Conservation (phyloP, 2,113 vertebrate species). For the Scomber scombrus region DNA sequence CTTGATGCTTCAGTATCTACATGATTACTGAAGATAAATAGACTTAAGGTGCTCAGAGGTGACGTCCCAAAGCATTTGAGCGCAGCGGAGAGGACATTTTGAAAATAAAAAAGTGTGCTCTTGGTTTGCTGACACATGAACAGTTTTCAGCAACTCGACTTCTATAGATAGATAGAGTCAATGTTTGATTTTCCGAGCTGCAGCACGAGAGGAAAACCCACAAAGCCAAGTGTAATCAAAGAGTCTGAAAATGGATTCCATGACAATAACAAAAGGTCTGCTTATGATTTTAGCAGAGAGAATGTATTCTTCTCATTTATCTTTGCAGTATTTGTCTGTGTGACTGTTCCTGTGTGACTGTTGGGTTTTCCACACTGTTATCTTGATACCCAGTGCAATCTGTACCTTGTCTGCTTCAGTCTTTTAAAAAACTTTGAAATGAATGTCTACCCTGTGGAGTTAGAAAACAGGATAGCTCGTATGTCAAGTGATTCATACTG, state of each 20-base stretch:
- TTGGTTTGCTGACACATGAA: constrained; percentile 6
- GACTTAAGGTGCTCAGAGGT: constrained; percentile 48
- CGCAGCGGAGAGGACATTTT: background rate
- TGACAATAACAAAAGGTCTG: constrained; percentile 51
- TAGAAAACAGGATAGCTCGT: constrained; percentile 27
- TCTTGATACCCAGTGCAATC: constrained; percentile 49
- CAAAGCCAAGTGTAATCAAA: constrained; percentile 47
- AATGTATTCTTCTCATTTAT: constrained; percentile 45
- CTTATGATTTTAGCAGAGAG: constrained; percentile 33
- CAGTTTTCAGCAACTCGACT: constrained; percentile 21
- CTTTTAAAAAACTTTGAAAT: constrained; percentile 30
- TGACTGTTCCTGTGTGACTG: constrained; percentile 27
- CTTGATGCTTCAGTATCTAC: constrained; percentile 69
- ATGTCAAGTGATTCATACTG: constrained; percentile 22
- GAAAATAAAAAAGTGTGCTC: background rate
- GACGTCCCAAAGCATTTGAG: constrained; percentile 21
- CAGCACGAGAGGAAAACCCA: background rate
- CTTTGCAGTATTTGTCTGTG: constrained; percentile 35
- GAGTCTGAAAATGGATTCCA: constrained; percentile 40
- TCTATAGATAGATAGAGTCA: constrained; percentile 33
- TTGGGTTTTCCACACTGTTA: constrained; percentile 16
- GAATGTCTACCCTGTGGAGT: constrained; percentile 23
- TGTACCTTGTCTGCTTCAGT: constrained; percentile 23
- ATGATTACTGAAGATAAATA: constrained; percentile 78
- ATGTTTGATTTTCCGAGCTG: constrained; percentile 50